Evolutionary conservation across 2,888 invertebrate species (phyloP), one percentile per base, ranked within the genome.

Genomic region (Malthinus flaveolus): DNA sequence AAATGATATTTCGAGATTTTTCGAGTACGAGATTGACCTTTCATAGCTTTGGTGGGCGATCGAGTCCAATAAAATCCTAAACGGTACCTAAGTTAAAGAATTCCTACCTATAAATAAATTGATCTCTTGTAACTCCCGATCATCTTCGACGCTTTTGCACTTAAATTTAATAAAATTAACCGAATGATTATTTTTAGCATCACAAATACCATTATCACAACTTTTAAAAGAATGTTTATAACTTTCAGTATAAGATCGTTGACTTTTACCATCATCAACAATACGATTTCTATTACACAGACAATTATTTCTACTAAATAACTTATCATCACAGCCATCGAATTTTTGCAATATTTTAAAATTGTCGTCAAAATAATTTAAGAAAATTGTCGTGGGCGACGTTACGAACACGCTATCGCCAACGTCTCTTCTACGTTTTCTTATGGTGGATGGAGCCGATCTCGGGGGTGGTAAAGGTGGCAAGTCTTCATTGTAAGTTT

Each of bases 391-490:
- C 53, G 85, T 82, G 39, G 84, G 79, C 15, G 85, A 85, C 11
- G 85, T 80, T 68, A 86, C 80, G 66, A 78, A 83, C 60, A 86
- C 85, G 78, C 82, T 81, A 74, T 85, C 86, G 71, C 84, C 85
- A 67, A 83, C 82, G 72, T 84, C 82, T 72, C 82, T 78, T 67
- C 85, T 80, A 53, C 82, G 81, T 72, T 81, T 77, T 61, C 81
- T 81, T 75, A 80, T 79, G 68, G 79, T 78, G 47, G 81, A 76
- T 54, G 75, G 75, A n/a, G 76, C 79, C 71, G 74, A 78, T 71
- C 74, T 81, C 75, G 75, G 82, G 75, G 75, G 74, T 34, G 75
- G 68, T 32, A 68, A 68, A n/a, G 69, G 67, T 32, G 63, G 68
- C 50, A 59, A 23, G 36, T 49, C 32, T 46, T 61, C 54, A n/a